Percentiles rank a stretch among this genome's conserved stretches.
phyloP scores from a whole-genome alignment of 2,888 invertebrate genomes.

The Tachina fera region DNA sequence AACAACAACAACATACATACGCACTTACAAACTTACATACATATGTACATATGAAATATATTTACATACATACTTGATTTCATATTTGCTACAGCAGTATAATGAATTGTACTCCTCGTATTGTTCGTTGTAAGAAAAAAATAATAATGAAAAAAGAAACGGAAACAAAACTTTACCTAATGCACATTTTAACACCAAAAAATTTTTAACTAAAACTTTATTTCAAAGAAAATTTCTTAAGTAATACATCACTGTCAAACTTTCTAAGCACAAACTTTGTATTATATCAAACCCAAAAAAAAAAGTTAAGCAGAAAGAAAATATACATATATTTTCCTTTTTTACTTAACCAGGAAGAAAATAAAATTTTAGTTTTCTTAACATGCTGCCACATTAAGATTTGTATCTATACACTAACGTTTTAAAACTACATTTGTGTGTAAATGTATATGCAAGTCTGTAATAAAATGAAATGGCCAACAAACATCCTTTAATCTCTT shows the following conservation, averaged over 20 bases:
- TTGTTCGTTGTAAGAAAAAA: background rate
- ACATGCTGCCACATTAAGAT: constrained; percentile 42
- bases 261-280: constrained; percentile 13
- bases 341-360: constrained; percentile 22
- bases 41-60: background rate
- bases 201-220: constrained; percentile 8
- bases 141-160: background rate
- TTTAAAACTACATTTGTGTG: constrained; percentile 18
- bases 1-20: background rate
- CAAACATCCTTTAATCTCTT: constrained; percentile 56
- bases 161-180: constrained; percentile 21
- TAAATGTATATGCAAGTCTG: constrained; percentile 7
- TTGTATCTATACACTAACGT: constrained; percentile 43
- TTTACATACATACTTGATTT: constrained; percentile 11
- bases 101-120: background rate
- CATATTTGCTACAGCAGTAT: constrained; percentile 6
- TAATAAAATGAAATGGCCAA: constrained; percentile 28
- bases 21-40: background rate
- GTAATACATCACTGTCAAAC: constrained; percentile 60
- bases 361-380: constrained; percentile 57
- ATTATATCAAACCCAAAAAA: background rate
- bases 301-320: background rate
- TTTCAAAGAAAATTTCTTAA: constrained; percentile 21
- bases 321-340: background rate
- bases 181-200: constrained; percentile 14